Conservation (phyloP, 2,797 vertebrate species). For the Spinibarbus caldwelli region DNA sequence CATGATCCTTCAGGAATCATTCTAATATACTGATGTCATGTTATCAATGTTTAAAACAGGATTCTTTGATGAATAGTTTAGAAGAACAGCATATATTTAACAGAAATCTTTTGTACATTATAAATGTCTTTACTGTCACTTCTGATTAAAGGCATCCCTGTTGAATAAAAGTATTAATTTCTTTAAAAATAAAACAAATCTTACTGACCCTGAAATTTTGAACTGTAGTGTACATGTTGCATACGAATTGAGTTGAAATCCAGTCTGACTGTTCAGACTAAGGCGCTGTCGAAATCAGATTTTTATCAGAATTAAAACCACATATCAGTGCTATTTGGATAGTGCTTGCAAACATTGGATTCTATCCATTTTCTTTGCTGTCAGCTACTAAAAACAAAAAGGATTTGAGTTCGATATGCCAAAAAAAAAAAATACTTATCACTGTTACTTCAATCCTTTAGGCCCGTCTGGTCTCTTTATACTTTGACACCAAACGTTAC, state of each 20-base stretch:
- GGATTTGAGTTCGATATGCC: too few species aligned
- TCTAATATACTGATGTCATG: too few species aligned
- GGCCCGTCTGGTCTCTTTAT: constrained; percentile 94
- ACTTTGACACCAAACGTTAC: constrained; percentile 97
- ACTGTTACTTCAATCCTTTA: constrained; percentile 64
- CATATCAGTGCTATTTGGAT: neutral
- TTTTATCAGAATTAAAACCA: neutral
- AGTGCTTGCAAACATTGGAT: neutral
- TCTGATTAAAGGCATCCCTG: neutral
- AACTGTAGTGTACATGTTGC: neutral
- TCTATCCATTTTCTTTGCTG: neutral
- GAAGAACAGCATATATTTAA: neutral
- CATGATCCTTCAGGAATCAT: too few species aligned
- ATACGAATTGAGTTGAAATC: neutral
- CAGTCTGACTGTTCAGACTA: neutral
- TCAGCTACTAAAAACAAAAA: neutral
- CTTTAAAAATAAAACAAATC: neutral
- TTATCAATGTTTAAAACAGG: too few species aligned
- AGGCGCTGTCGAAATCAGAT: neutral
- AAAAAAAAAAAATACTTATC: neutral
- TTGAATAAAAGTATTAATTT: neutral
- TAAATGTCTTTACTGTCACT: neutral
- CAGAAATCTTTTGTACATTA: neutral
- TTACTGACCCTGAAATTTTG: neutral
- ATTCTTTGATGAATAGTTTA: neutral